phyloP scores from a whole-genome alignment of 2,797 vertebrate genomes.

The Malurus splendens region DNA sequence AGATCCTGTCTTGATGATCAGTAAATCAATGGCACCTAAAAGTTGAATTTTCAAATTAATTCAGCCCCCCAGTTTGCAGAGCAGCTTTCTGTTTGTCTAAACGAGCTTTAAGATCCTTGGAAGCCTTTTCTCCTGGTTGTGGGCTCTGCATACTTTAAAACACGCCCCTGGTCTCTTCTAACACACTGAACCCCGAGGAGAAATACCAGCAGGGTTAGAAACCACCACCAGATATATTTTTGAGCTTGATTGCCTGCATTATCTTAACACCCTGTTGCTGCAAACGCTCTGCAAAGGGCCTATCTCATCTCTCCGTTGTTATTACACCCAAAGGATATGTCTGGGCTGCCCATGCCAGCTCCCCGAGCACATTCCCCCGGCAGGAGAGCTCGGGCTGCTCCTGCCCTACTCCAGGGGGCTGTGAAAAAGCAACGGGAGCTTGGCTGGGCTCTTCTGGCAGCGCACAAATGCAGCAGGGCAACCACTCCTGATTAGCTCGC shows the following conservation, averaged over 20 bases:
- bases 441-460: constrained; percentile 44
- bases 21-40: background rate
- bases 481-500: constrained; percentile 23
- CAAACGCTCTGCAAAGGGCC: constrained; percentile 30
- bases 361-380: background rate
- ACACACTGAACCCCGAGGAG: constrained; percentile 39
- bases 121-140: constrained; percentile 24
- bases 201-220: constrained; percentile 55
- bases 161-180: constrained; percentile 28
- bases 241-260: constrained; percentile 37
- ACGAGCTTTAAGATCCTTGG: background rate
- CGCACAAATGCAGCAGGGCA: constrained; percentile 21
- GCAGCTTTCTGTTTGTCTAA: background rate
- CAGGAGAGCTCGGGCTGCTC: background rate
- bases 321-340: constrained; percentile 57
- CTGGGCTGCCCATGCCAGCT: constrained; percentile 40
- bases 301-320: constrained; percentile 57
- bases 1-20: background rate
- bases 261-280: constrained; percentile 47
- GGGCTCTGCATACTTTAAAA: constrained; percentile 33
- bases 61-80: background rate
- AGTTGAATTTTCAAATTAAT: background rate
- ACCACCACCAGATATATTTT: constrained; percentile 56
- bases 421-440: background rate
- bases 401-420: constrained; percentile 14